Conservation (phyloP, 2,113 vertebrate genomes). For the Hydrochoerus hydrochaeris region DNA sequence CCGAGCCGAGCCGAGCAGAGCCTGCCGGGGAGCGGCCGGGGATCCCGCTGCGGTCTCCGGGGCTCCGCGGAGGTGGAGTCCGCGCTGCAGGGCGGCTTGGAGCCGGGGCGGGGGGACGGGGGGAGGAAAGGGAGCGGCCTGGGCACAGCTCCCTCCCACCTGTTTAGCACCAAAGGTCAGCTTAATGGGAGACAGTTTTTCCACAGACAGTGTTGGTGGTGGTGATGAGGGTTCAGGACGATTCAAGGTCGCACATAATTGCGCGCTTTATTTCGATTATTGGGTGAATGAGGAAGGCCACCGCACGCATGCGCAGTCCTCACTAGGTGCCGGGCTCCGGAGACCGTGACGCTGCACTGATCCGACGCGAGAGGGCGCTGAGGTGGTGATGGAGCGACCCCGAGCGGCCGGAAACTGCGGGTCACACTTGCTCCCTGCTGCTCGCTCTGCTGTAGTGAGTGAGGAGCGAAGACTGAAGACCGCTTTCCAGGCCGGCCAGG, state of each 20-base stretch:
- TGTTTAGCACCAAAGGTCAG: not conserved
- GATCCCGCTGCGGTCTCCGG: not conserved
- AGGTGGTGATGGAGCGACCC: not conserved
- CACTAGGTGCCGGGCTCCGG: not conserved
- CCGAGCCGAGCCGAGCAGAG: not conserved
- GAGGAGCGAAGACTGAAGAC: not conserved
- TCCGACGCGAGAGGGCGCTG: not conserved
- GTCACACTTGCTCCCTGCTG: not conserved
- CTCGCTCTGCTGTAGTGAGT: not conserved
- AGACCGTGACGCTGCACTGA: not conserved
- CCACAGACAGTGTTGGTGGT: not conserved
- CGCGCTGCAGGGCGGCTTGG: fast-evolving
- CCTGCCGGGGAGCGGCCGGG: no score
- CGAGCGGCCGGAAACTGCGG: not conserved
- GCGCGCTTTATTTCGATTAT: not conserved
- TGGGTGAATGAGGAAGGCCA: not conserved
- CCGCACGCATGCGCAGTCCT: not conserved
- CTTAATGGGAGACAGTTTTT: not conserved
- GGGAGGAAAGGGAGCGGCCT: no score
- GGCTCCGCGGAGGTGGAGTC: not conserved
- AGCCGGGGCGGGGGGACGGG: no score
- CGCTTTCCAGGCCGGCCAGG: not conserved
- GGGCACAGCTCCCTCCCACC: not conserved
- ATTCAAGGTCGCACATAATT: not conserved
- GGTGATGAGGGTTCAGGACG: not conserved